Base-by-base conservation (phyloP, 2,113 vertebrate genomes). In the Pelusios castaneus region DNA sequence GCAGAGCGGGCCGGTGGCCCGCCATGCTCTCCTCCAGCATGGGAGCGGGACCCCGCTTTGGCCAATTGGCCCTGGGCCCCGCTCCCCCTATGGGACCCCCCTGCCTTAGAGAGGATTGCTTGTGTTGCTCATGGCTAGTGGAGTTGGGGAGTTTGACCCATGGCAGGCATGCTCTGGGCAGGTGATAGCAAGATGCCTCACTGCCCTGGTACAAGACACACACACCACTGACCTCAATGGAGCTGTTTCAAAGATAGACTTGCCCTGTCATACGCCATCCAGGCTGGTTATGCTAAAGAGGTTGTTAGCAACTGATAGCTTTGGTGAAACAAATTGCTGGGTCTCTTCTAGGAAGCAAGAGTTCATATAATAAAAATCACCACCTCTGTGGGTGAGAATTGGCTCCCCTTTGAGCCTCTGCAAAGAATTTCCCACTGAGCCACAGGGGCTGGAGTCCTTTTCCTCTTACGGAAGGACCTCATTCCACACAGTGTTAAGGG, bases 401-500 rank as follows among this genome's bases (percentile, higher is more conserved):
- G 41, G 41, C 41, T 25, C 13, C 8, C 9, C 67, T 73, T 21
- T 41, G 19, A 73, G 17, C 19, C 58, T 84, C 49, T 25, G 80
- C 85, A 49, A 88, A 82, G 16, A 34, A 22, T 76, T 41, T 73
- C 38, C 25, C 43, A 58, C 43, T 67, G 55, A 0, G n/a, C n/a
- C 63, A 25, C 16, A 31, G 27, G 63, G 10, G 8, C 16, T 27
- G 81, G 34, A 56, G 34, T 3, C 60, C 51, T 38, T 21, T 10
- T 41, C 27, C 34, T 45, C 12, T 9, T 67, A 87, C 17, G 31
- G 67, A 51, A 88, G 70, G 77, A 79, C 10, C 9, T 0, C 1
- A 1, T n/a, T 75, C 75, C 54, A 79, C 60, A 47, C 78, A 25
- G 0, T 2, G 25, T 0, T 70, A 4, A 76, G 43, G 24, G 25